Evolutionary conservation across 2,797 vertebrate species (phyloP), one percentile per base, ranked within the genome.

Genomic region (Cyclura pinguis): DNA sequence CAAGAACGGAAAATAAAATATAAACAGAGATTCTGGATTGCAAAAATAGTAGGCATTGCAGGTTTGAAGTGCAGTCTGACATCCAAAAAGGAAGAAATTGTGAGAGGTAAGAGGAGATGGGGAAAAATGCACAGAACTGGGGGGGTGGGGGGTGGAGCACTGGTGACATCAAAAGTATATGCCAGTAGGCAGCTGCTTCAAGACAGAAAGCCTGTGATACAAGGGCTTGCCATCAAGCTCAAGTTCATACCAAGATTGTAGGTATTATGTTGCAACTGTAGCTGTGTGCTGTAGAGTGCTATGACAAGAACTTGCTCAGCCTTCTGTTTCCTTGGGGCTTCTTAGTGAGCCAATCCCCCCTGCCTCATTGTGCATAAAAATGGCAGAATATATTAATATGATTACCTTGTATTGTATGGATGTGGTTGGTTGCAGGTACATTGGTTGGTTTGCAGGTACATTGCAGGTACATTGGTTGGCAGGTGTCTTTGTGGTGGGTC

Each of bases 141-240:
- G 67, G 18, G 13, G 92, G 82, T 92, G 80, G 62, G 67, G 18
- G 13, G 92, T 80, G 91, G 80, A 22, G 57, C 89, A 90, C 69
- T 81, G 62, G 77, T 85, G 67, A 52, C 0, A 42, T 73, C 89
- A 59, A 72, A 18, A 80, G 3, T 86, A n/a, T 86, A 52, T 50
- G 10, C 55, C 42, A 67, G 86, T 90, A 92, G 62, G 32, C 22
- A 50, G 42, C 20, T 73, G 22, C 12, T 52, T 69, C 16, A 85
- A 7, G 52, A 6, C 2, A 59, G 13, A 18, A 14, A 38, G 4
- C 32, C 42, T 69, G 29, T 85, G 29, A 22, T 27, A 76, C 69
- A 76, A n/a, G 22, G 52, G 8, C 27, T 55, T 35, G 24, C 13
- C 50, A 76, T 35, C 57, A 64, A 67, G 22, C 14, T 27, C 24